Evolutionary conservation across 1,140 invertebrate genomes (phyloP), one percentile per base, ranked within the genome.

Genomic region (Drosophila tsacasi): DNA sequence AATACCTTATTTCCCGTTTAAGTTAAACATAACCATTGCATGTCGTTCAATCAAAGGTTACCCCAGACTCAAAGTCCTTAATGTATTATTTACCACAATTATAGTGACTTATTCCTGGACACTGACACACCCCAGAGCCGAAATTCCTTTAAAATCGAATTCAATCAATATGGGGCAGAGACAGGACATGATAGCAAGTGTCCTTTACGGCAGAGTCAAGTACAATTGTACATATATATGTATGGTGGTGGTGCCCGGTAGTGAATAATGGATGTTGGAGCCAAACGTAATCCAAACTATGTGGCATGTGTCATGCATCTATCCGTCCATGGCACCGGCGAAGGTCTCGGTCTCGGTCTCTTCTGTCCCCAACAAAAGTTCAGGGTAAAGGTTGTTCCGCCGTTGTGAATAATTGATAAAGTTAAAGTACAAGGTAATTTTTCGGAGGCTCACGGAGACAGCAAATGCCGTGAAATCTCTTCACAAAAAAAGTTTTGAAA

Each of bases 331-430:
- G 66, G 63, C 66, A 39, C 52, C 57, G 47, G 1, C 54, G 66
- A 82, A 86, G 83, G 83, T 79, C 83, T 49, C 15, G 83, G 83
- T 79, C 83, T 47, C 21, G 13, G 46, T 44, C 46, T 52, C 15
- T 25, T n/a, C 25, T 27, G 32, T 52, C 25, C 27, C 32, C 32
- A 23, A 39, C 15, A 12, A 49, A 90, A 89, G 85, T 90, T 89
- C 85, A 89, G 78, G 85, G 85, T 60, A 87, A 85, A 73, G 71
- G 78, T 84, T 74, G 49, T 19, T 68, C 23, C n/a, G 46, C 68
- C 23, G 44, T 37, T 59, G 66, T 89, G 74, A 84, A 89, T 89
- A 89, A 89, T 89, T 89, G 85, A 89, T 90, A 76, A 74, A 69
- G 58, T 90, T 85, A 57, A 64, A 84, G 44, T 72, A 42, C 69